Evolutionary conservation across 1,140 invertebrate genomes (phyloP), one percentile per base, ranked within the genome.

Genomic region (Pogonus chalceus): DNA sequence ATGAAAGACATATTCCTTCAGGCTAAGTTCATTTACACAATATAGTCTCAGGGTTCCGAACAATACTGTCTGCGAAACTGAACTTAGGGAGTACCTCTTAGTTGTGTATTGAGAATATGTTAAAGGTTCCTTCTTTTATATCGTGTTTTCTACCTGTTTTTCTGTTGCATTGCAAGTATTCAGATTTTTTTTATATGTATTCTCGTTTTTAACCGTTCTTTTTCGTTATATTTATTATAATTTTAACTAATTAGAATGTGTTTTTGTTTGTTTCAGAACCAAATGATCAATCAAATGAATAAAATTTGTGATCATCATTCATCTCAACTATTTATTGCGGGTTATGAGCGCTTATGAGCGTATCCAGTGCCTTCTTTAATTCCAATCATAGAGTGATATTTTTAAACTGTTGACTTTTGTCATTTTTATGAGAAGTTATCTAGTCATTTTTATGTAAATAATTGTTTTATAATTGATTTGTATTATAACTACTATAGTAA

Each of bases 61-160:
- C 37, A 43, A 43, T 43, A 43, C 37, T 43, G 37, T 43, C 37
- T 43, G 37, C 37, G 37, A 43, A 43, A 43, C n/a, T n/a, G n/a
- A n/a, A n/a, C 18, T 43, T 43, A 16, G 37, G 37, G 37, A 9
- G 37, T 9, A n/a, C n/a, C n/a, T n/a, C n/a, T n/a, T n/a, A 16
- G 37, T 18, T 12, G 37, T 43, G 26, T 14, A 31, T 31, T 31
- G 26, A 31, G 26, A 31, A 31, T 14, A 14, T 16, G 9, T 18
- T 18, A 4, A 43, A 16, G 37, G 37, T 43, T 16, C 7, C 14
- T 49, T 49, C 14, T 1, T 7, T 20, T 23, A 20, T 20, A 23
- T 20, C 48, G 21, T 49, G 0, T n/a, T 49, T 49, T 49, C 48
- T 49, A 49, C 24, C 48, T 23, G 21, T 49, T 47, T n/a, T 20